Evolutionary conservation across 2,888 invertebrate species (phyloP).

Genomic region (Pseudeuparius sepicola): DNA sequence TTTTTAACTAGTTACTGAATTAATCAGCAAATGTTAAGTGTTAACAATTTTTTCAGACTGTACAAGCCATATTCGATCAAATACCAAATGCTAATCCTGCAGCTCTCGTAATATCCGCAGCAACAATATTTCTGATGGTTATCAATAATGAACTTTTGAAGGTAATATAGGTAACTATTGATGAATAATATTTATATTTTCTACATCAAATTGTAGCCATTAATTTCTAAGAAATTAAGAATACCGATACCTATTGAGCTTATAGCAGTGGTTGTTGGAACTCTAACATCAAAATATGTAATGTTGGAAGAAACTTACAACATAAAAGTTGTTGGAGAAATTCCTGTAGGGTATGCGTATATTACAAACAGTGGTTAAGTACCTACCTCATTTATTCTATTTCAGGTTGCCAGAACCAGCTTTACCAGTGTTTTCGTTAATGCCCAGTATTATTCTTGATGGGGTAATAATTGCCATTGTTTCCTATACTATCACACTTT

Average conservation of each 20-base stretch:
- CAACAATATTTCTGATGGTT: slow-evolving; percentile 50
- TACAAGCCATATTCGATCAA: slow-evolving; percentile 20
- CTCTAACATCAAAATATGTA: slow-evolving; percentile 51
- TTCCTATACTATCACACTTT: slow-evolving; percentile 61
- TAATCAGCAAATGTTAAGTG: slow-evolving; percentile 1
- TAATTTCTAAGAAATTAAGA: slow-evolving; percentile 46
- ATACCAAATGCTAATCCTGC: slow-evolving; percentile 40
- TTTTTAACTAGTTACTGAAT: background rate
- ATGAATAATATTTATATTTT: slow-evolving; percentile 4
- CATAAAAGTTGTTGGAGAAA: slow-evolving; percentile 53
- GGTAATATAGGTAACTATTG: too few species aligned
- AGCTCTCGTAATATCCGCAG: slow-evolving; percentile 51
- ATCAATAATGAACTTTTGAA: slow-evolving; percentile 56
- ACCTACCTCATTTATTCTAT: too few species aligned
- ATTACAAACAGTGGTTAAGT: too few species aligned
- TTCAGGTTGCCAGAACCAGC: slow-evolving; percentile 48
- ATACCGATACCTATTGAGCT: slow-evolving; percentile 70
- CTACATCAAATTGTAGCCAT: slow-evolving; percentile 40
- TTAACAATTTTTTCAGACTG: slow-evolving; percentile 19
- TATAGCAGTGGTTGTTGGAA: slow-evolving; percentile 57
- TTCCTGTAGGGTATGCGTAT: slow-evolving; percentile 63
- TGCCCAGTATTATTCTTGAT: slow-evolving; percentile 48
- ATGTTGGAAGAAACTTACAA: slow-evolving; percentile 43
- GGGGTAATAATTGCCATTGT: slow-evolving; percentile 59
- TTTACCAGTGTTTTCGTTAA: slow-evolving; percentile 47